Base-by-base conservation (phyloP, 2,888 invertebrate species). In the Nemotelus pantherinus region DNA sequence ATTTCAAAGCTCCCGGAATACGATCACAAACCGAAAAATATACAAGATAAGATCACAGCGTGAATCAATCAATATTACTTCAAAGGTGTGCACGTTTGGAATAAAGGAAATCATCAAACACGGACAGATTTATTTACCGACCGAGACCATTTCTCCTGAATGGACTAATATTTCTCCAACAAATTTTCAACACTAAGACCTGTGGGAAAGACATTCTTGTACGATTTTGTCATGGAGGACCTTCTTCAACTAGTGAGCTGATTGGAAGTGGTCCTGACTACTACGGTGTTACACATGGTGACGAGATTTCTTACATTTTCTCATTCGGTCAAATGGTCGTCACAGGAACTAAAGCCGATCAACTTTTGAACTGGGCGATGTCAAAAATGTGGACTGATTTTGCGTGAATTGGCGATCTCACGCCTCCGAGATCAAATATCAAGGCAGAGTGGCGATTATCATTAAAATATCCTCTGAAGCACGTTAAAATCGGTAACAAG, bases 321-420 rank as follows among this genome's bases (percentile, higher is more conserved):
- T 55, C 71, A 2, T 58, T 58, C 25, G 58, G 58, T 67, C 55
- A 71, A 55, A 9, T 57, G 7, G 6, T 10, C 0, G 6, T 57
- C 25, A 43, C 55, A 2, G 57, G 57, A 41, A n/a, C 71, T 2
- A 50, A n/a, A 43, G n/a, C 9, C 3, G 71, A 71, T 57, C 43
- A 71, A 39, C 2, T 57, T 9, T 57, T 71, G 71, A 53, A 45
- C 9, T 71, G 71, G 71, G 71, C 71, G 10, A 2, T 71, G 10
- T 57, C 55, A 1, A 43, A 47, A 57, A 71, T 71, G 71, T 71
- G 71, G 71, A 57, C 57, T 6, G 57, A 71, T 71, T 71, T 71
- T 57, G 55, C 71, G 7, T 57, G 44, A 45, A 71, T 41, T 39
- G 71, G 55, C 39, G 48, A 67, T 39, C 67, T 50, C 10, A 67